These are phyloP conservation scores for Machaerirhynchus nigripectus DNA, from an alignment of 2,113 vertebrate genomes.

Conservation along the genomic window DNA sequence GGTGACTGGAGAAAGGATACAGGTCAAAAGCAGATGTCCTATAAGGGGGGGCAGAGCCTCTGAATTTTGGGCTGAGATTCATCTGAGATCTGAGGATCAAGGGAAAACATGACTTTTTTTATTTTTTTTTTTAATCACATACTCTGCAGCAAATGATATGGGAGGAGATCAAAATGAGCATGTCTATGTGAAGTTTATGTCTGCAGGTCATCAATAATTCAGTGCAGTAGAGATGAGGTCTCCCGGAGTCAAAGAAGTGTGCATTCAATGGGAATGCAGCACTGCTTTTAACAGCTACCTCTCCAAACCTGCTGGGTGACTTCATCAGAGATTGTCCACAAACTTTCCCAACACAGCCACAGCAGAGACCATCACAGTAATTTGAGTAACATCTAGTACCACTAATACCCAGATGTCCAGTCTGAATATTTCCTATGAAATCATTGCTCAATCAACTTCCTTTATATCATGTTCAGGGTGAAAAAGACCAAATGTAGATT, in stretches of 20 bases:
- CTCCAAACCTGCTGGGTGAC: background rate
- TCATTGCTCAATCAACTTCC: background rate
- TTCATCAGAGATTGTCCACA: background rate
- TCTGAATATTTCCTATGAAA: background rate
- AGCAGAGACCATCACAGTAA: background rate
- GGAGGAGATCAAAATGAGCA: background rate
- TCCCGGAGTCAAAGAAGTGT: background rate
- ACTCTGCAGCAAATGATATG: background rate
- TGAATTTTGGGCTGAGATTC: background rate
- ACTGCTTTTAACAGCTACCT: background rate
- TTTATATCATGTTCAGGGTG: background rate
- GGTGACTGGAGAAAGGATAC: background rate
- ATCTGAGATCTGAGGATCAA: background rate
- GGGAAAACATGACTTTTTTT: background rate
- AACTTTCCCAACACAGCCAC: background rate
- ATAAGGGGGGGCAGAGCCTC: background rate
- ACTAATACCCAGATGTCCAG: background rate
- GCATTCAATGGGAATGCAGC: background rate
- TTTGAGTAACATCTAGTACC: background rate
- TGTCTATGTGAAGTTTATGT: background rate
- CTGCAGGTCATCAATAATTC: background rate
- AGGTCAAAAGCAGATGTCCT: background rate
- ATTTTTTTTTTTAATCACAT: background rate
- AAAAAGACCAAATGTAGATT: background rate
- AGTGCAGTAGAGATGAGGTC: accelerated